Conservation (phyloP, 2,113 vertebrate species). For the Ceyx margarethae region DNA sequence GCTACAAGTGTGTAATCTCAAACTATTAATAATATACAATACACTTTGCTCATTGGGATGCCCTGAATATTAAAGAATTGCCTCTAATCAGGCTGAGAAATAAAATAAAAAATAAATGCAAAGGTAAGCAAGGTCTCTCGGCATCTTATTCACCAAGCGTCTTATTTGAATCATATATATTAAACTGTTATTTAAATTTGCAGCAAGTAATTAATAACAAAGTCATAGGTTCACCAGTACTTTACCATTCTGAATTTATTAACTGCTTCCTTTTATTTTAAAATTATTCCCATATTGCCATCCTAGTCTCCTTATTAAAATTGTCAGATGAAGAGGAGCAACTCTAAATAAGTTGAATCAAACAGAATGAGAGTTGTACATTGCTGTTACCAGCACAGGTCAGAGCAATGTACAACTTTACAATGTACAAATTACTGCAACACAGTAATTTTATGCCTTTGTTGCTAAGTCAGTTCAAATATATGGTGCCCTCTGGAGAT, state of each 20-base stretch:
- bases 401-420: neutral
- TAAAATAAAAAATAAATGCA: conserved; percentile 18
- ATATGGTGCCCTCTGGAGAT: neutral
- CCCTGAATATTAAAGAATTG: conserved; percentile 17
- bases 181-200: conserved; percentile 40
- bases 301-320: neutral
- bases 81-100: neutral
- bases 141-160: neutral
- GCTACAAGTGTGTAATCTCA: neutral
- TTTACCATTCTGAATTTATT: neutral
- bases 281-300: neutral
- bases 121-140: neutral
- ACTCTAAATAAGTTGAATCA: conserved; percentile 16
- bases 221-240: neutral
- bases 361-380: neutral
- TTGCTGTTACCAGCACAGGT: neutral
- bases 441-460: conserved; percentile 21
- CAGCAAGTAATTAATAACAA: conserved; percentile 28
- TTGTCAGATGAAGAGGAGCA: neutral
- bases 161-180: conserved; percentile 21
- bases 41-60: neutral
- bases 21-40: neutral
- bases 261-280: conserved; percentile 23
- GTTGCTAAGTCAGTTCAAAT: neutral
- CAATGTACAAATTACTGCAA: neutral